These are phyloP conservation scores for Vollenhovia emeryi DNA, from an alignment of 1,140 invertebrate genomes.

Conservation along the genomic window DNA sequence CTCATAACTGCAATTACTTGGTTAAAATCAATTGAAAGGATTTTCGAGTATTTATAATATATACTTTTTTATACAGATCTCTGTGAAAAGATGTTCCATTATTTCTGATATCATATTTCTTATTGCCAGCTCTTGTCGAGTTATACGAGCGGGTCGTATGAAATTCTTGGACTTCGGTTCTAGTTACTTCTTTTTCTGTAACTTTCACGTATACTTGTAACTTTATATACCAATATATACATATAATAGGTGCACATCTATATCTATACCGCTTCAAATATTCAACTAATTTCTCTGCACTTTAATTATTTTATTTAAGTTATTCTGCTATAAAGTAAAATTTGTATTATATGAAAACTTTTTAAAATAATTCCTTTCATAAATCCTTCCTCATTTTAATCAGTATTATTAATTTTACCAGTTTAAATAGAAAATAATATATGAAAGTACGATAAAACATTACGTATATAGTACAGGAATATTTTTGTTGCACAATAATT, in stretches of 20 bases:
- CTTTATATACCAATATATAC: constrained; percentile 13
- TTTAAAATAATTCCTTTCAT: neutral
- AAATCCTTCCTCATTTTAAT: neutral
- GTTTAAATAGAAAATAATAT: neutral
- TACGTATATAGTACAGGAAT: neutral
- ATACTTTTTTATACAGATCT: neutral
- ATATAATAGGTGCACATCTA: too few relatives aligned
- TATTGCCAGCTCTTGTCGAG: neutral
- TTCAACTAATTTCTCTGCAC: neutral
- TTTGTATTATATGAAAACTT: neutral
- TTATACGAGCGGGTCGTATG: neutral
- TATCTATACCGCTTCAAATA: neutral
- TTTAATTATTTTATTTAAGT: neutral
- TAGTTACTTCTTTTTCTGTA: constrained; percentile 12
- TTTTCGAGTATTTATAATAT: neutral
- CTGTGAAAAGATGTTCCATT: neutral
- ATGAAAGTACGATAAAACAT: neutral
- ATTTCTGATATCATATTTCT: constrained; percentile 13
- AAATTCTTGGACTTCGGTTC: constrained; percentile 2
- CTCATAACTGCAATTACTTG: neutral
- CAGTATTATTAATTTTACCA: neutral
- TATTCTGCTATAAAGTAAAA: neutral
- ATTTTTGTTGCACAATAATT: neutral
- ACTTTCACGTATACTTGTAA: constrained; percentile 17
- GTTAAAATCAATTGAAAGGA: neutral